Conservation (phyloP, 2,797 vertebrate species). For the Antrozous pallidus region DNA sequence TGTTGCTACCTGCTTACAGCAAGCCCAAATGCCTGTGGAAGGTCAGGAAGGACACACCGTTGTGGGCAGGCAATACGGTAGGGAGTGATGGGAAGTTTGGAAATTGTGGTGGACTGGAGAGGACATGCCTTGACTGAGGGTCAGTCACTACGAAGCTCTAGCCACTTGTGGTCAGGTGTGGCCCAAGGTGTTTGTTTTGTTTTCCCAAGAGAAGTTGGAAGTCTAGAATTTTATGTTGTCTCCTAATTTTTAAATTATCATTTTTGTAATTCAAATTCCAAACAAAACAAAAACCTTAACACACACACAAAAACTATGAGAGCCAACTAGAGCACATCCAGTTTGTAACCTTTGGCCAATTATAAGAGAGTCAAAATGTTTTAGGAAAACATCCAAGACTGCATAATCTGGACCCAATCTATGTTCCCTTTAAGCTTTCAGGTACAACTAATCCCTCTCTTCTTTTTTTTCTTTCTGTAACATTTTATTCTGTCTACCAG, state of each 20-base stretch:
- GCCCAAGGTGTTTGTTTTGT: not conserved
- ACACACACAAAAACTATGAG: not conserved
- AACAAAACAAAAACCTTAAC: not conserved
- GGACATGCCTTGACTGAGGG: not conserved
- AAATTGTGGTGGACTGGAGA: not conserved
- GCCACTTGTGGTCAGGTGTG: not conserved
- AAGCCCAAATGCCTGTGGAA: not conserved
- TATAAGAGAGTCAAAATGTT: not conserved
- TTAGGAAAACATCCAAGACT: not conserved
- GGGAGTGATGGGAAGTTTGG: not conserved
- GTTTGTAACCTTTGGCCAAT: not conserved
- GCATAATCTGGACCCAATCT: not conserved
- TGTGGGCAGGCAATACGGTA: not conserved
- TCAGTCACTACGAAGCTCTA: not conserved
- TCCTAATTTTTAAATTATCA: not conserved
- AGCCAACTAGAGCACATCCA: not conserved
- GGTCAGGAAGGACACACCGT: not conserved
- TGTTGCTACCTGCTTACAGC: not conserved
- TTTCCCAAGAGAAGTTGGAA: not conserved
- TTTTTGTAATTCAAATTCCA: not conserved
- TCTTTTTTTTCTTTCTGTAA: not conserved
- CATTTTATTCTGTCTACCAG: not conserved
- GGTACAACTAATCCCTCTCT: not conserved
- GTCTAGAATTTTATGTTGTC: not conserved
- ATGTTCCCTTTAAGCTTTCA: not conserved